These are phyloP conservation scores for Macrochelys suwanniensis DNA, from an alignment of 2,797 vertebrate genomes.

Conservation along the genomic window DNA sequence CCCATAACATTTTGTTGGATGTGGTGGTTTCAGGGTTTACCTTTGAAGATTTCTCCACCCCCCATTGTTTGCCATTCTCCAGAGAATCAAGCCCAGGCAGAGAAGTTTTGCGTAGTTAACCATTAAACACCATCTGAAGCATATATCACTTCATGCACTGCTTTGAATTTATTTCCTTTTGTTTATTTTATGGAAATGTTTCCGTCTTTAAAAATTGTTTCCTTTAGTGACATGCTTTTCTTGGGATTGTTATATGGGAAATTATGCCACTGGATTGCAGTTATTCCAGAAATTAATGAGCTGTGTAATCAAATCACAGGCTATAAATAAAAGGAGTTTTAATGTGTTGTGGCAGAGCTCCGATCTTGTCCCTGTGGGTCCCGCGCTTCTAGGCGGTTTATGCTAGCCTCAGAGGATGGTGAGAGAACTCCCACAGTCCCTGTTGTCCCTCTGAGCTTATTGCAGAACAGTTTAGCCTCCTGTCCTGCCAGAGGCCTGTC, in stretches of 20 bases:
- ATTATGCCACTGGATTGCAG: conserved; percentile 50
- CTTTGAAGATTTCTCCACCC: background rate
- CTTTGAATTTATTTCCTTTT: conserved; percentile 53
- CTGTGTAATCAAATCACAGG: conserved; percentile 43
- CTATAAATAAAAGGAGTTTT: conserved; percentile 51
- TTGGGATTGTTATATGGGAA: conserved; percentile 50
- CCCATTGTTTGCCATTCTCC: background rate
- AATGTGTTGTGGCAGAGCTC: background rate
- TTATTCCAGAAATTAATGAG: conserved; percentile 53
- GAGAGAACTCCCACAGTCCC: too few species aligned
- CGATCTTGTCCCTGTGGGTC: too few species aligned
- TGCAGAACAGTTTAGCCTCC: too few species aligned
- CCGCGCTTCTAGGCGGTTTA: too few species aligned
- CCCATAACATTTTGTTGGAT: background rate
- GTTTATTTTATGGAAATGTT: conserved; percentile 22
- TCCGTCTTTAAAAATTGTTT: background rate
- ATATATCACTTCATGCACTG: background rate
- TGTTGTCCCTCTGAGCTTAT: too few species aligned
- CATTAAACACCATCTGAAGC: conserved; percentile 7
- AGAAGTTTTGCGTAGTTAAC: conserved; percentile 46
- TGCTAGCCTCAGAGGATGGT: too few species aligned
- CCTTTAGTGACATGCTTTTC: conserved; percentile 50
- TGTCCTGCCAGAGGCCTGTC: too few species aligned
- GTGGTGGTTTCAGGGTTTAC: background rate
- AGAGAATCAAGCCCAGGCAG: conserved; percentile 21